Evolutionary conservation across 2,113 vertebrate species (phyloP).

Genomic region (Cisticola juncidis): DNA sequence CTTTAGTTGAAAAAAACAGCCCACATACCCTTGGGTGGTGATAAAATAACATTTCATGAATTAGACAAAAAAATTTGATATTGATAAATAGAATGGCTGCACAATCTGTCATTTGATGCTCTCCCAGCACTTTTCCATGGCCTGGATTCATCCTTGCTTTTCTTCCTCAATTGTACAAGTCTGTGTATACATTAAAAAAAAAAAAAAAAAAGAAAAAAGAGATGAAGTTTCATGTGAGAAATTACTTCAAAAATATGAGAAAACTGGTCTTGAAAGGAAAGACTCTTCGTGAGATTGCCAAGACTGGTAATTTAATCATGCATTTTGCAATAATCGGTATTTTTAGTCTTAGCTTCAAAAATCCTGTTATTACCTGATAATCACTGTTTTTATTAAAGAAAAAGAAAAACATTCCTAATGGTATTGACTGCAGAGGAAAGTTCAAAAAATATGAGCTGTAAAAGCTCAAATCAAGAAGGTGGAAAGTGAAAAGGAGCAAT

Average conservation of each 20-base stretch:
- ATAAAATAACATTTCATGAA: conserved; percentile 6
- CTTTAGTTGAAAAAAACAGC: background rate
- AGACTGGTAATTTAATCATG: background rate
- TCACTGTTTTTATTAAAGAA: background rate
- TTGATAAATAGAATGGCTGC: background rate
- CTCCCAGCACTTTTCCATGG: background rate
- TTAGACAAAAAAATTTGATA: background rate
- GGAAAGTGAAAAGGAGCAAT: conserved; percentile 28
- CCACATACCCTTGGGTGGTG: background rate
- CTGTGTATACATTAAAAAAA: background rate
- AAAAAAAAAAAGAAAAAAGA: background rate
- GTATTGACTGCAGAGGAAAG: background rate
- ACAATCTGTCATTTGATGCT: background rate
- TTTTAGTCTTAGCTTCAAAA: conserved; percentile 25
- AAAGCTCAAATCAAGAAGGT: conserved; percentile 14
- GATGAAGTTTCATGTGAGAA: background rate
- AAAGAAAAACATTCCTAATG: background rate
- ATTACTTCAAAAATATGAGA: background rate
- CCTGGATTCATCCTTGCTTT: background rate
- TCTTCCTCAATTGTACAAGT: background rate
- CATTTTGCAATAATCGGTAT: background rate
- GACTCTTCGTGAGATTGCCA: background rate
- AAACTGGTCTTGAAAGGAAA: background rate
- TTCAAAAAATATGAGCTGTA: conserved; percentile 14
- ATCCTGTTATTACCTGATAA: conserved; percentile 11